A percentile compares a stretch with the other conserved stretches of the same genome.
Conservation (phyloP, 2,113 vertebrate species). For the Myiozetetes cayanensis region DNA sequence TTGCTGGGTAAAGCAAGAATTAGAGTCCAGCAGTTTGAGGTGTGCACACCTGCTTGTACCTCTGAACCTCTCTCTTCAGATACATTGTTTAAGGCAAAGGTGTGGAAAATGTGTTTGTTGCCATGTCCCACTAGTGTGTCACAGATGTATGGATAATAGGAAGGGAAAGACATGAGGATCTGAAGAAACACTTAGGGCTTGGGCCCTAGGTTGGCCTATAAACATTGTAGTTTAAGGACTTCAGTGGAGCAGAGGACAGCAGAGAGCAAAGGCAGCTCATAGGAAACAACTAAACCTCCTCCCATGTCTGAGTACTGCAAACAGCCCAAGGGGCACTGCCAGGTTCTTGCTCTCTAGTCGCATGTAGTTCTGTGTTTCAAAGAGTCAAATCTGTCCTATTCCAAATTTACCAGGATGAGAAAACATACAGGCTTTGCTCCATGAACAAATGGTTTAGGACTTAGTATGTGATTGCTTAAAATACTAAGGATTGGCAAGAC, state of each 20-base stretch:
- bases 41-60: accelerated
- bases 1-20: background rate
- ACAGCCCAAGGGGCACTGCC: background rate
- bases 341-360: background rate
- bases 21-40: background rate
- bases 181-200: background rate
- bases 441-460: background rate
- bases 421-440: background rate
- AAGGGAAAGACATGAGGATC: background rate
- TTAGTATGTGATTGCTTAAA: background rate
- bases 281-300: background rate
- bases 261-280: background rate
- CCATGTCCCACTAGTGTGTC: background rate
- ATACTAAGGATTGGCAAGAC: background rate
- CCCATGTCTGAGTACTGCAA: background rate
- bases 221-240: background rate
- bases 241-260: background rate
- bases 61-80: background rate
- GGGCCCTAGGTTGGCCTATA: background rate
- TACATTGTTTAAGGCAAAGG: background rate
- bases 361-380: background rate
- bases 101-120: background rate
- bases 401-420: background rate
- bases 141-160: background rate
- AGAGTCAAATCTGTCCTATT: background rate